Percentiles rank a stretch among this genome's conserved stretches.
phyloP scores from a whole-genome alignment of 2,113 vertebrate genomes.

The Caloenas nicobarica region DNA sequence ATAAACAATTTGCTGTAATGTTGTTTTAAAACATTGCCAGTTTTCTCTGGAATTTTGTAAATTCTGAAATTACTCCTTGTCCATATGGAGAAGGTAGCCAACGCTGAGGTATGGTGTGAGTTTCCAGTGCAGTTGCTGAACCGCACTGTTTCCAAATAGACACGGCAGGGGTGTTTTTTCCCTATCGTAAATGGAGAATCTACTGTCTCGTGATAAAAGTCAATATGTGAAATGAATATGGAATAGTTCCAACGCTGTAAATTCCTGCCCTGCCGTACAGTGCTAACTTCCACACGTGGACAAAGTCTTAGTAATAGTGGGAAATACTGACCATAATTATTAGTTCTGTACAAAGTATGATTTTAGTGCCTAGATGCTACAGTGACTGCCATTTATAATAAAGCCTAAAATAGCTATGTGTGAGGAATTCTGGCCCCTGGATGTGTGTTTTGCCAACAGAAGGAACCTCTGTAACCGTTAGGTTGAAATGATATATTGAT shows the following conservation, averaged over 20 bases:
- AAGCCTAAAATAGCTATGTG: background rate
- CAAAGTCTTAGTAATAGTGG: background rate
- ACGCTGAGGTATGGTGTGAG: fast-evolving
- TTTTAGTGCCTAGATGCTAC: conserved; percentile 62
- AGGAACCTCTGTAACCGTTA: background rate
- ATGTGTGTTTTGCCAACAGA: background rate
- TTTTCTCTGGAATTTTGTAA: conserved; percentile 20
- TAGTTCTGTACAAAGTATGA: conserved; percentile 27
- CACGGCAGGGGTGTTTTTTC: background rate
- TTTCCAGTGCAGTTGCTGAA: background rate
- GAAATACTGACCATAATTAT: background rate
- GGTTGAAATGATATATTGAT: background rate
- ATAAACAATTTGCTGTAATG: conserved; percentile 44
- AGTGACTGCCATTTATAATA: conserved; percentile 55
- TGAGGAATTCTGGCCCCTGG: background rate
- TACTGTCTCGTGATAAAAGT: background rate
- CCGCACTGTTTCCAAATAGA: background rate
- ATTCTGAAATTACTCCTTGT: background rate
- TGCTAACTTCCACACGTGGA: background rate
- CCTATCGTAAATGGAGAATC: background rate
- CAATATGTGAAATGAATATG: background rate
- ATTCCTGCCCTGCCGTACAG: background rate
- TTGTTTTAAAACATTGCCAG: conserved; percentile 61
- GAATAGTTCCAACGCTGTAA: background rate
- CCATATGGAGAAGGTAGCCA: background rate